Evolutionary conservation across 2,113 vertebrate species (phyloP).

Genomic region (Crotalus helleri): DNA sequence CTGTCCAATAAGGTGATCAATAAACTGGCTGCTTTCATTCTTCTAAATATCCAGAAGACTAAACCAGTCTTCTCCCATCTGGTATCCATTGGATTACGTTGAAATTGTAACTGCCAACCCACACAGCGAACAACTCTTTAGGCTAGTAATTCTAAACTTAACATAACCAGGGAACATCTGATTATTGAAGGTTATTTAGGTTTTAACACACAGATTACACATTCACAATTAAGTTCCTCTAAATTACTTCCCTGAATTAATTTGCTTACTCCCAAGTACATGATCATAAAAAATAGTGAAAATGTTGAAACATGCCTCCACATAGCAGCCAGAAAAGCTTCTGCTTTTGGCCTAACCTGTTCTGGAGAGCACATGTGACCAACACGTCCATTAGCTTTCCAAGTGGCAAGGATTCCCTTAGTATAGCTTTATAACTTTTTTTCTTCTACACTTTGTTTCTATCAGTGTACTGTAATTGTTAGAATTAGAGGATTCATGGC

Average conservation of each 20-base stretch:
- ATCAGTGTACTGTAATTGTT: not conserved
- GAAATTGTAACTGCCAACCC: not conserved
- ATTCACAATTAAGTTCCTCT: not conserved
- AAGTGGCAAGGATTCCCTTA: not conserved
- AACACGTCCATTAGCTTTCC: not conserved
- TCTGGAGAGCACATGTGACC: not conserved
- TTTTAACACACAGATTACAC: not conserved
- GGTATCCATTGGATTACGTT: not conserved
- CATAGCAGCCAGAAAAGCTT: not conserved
- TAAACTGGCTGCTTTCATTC: not conserved
- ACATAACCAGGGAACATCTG: not conserved
- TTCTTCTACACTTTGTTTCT: not conserved
- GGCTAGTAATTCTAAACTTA: not conserved
- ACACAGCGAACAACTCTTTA: not conserved
- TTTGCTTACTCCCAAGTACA: not conserved
- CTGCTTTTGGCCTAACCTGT: not conserved
- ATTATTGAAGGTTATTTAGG: not conserved
- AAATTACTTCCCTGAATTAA: not conserved
- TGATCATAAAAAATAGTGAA: not conserved
- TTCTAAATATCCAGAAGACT: not conserved
- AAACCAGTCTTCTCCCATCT: not conserved
- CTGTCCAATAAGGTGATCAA: no score
- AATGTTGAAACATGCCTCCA: not conserved
- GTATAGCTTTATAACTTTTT: not conserved
- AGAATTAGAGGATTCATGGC: not conserved